These are phyloP conservation scores for Bovichtus variegatus DNA, from an alignment of 2,797 vertebrate genomes.

Conservation along the genomic window DNA sequence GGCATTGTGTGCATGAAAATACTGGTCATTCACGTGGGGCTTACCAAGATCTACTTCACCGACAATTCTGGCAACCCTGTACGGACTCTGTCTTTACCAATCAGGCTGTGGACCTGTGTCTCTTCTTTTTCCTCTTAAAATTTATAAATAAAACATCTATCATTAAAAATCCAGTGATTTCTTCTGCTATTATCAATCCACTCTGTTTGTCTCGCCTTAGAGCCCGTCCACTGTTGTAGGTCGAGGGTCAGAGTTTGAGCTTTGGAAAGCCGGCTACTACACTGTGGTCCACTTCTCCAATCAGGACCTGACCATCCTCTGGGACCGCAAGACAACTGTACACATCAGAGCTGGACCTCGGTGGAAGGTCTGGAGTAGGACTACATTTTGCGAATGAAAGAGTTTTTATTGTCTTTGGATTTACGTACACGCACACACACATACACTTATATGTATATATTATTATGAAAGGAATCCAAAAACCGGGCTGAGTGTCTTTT, in stretches of 20 bases:
- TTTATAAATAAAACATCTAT: not conserved
- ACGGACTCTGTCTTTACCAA: conserved; percentile 4
- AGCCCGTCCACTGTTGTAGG: conserved; percentile 86
- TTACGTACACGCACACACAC: too few relatives aligned
- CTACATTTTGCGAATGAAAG: conserved; percentile 1
- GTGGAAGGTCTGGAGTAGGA: conserved; percentile 91
- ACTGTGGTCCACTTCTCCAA: conserved; percentile 92
- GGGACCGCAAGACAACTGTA: conserved; percentile 97
- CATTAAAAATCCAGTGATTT: not conserved
- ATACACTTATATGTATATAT: not conserved
- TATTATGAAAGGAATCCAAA: conserved; percentile 3
- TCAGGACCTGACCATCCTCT: conserved; percentile 94
- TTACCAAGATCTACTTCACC: conserved; percentile 94
- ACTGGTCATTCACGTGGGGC: conserved; percentile 93
- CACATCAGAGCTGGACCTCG: conserved; percentile 95
- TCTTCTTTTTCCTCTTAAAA: not conserved
- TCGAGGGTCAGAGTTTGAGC: conserved; percentile 89
- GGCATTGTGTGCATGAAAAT: conserved; percentile 97
- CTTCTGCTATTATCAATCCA: not conserved
- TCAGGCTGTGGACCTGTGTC: not conserved
- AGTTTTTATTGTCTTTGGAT: not conserved
- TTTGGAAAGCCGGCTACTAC: conserved; percentile 96
- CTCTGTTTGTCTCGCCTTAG: conserved; percentile 62
- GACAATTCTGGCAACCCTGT: conserved; percentile 94
- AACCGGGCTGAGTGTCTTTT: not conserved